Conservation (phyloP, 2,888 invertebrate genomes). For the Hylaea fasciaria region DNA sequence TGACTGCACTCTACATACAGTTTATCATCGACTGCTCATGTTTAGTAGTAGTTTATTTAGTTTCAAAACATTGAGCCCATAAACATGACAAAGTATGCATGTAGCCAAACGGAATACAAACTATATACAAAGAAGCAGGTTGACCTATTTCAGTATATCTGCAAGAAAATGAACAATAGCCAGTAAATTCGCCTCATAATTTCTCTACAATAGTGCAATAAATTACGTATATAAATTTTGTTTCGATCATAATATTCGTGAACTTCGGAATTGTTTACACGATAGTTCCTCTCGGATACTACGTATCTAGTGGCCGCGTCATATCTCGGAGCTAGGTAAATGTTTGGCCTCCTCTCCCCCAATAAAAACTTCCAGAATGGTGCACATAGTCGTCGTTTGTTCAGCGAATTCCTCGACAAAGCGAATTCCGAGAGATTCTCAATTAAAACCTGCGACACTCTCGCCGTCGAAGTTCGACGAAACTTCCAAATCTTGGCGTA, state of each 20-base stretch:
- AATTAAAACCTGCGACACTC: constrained; percentile 81
- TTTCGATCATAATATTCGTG: constrained; percentile 31
- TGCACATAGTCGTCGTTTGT: constrained; percentile 69
- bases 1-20: neutral
- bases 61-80: too few relatives aligned
- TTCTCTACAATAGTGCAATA: constrained; percentile 26
- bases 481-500: constrained; percentile 78
- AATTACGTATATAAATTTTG: constrained; percentile 31
- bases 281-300: constrained; percentile 25
- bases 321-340: constrained; percentile 31
- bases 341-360: constrained; percentile 35
- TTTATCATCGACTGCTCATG: neutral
- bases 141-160: constrained; percentile 20
- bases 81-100: too few relatives aligned
- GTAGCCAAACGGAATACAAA: neutral
- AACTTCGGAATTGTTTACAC: constrained; percentile 32
- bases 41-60: neutral
- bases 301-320: constrained; percentile 24
- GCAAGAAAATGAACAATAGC: constrained; percentile 22
- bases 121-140: constrained; percentile 16
- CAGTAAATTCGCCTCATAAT: constrained; percentile 24
- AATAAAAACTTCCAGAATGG: constrained; percentile 57
- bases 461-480: constrained; percentile 68
- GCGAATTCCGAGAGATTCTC: constrained; percentile 80
- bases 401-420: constrained; percentile 74